Evolutionary conservation across 1,140 invertebrate species (phyloP).

Genomic region (Dolichoris vasculosae): DNA sequence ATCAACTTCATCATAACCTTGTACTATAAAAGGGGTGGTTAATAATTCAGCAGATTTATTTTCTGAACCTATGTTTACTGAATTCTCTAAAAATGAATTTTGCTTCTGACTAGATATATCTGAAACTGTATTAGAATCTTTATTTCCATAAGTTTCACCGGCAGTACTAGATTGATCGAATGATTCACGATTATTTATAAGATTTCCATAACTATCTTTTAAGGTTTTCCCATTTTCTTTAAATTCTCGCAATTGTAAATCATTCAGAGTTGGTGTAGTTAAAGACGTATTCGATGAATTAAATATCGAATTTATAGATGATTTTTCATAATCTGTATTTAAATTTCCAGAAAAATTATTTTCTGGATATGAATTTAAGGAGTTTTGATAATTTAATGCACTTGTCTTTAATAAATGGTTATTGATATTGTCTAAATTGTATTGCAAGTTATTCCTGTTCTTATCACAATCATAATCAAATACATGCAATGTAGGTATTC

Average conservation of each 20-base stretch:
- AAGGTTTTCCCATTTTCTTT: conserved; percentile 61
- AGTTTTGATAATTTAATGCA: conserved; percentile 40
- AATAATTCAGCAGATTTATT: conserved; percentile 58
- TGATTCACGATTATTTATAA: conserved; percentile 57
- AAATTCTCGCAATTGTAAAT: conserved; percentile 62
- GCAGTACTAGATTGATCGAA: conserved; percentile 57
- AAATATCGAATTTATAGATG: conserved; percentile 18
- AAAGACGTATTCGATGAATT: conserved; percentile 48
- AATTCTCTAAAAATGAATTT: conserved; percentile 41
- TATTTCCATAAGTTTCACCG: conserved; percentile 39
- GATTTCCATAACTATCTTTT: conserved; percentile 69
- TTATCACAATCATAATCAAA: conserved; percentile 50
- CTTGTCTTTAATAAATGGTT: conserved; percentile 35
- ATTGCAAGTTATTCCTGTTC: conserved; percentile 61
- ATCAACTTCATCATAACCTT: conserved; percentile 61
- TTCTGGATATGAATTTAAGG: neutral
- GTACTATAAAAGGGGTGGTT: conserved; percentile 59
- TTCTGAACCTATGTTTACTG: conserved; percentile 41
- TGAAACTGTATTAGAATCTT: conserved; percentile 24
- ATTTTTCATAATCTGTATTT: conserved; percentile 31
- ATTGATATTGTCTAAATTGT: conserved; percentile 49
- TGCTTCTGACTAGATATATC: conserved; percentile 50
- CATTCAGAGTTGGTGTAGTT: conserved; percentile 59
- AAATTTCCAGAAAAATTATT: neutral
- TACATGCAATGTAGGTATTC: conserved; percentile 59